Evolutionary conservation across 1,140 invertebrate genomes (phyloP).

Genomic region (Bombus waltoni): DNA sequence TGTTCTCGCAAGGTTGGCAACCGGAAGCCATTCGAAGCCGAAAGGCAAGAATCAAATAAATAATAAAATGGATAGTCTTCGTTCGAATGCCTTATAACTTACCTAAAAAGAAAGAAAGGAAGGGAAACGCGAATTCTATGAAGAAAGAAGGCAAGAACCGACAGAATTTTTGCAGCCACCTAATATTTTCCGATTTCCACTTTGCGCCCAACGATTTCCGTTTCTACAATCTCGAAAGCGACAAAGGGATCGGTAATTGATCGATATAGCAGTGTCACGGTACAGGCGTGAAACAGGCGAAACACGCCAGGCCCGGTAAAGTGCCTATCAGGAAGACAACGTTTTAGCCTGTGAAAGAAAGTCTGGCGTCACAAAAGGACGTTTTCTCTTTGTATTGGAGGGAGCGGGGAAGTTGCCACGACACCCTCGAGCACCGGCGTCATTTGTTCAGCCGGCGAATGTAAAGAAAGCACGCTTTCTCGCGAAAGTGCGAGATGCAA

Average conservation of each 20-base stretch:
- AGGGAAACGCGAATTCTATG: fast-evolving
- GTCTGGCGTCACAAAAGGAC: neutral
- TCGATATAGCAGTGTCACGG: neutral
- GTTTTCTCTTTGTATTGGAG: conserved; percentile 12
- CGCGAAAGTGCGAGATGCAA: neutral
- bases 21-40: too few species aligned
- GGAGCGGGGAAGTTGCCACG: conserved; percentile 2
- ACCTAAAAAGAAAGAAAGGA: neutral
- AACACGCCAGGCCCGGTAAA: neutral
- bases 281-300: neutral
- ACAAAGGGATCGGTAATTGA: neutral
- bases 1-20: too few species aligned
- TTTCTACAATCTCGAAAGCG: neutral
- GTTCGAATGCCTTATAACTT: too few species aligned
- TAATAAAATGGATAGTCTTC: too few species aligned
- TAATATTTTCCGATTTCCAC: neutral
- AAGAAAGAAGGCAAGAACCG: neutral
- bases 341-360: neutral
- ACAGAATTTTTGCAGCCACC: neutral
- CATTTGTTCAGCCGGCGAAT: conserved; percentile 17
- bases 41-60: too few species aligned
- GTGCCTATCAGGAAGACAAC: conserved; percentile 4
- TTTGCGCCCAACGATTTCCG: neutral
- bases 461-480: conserved; percentile 34
- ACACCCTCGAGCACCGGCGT: conserved; percentile 27